Evolutionary conservation across 2,797 vertebrate genomes (phyloP).

Genomic region (Sebastes miniatus): DNA sequence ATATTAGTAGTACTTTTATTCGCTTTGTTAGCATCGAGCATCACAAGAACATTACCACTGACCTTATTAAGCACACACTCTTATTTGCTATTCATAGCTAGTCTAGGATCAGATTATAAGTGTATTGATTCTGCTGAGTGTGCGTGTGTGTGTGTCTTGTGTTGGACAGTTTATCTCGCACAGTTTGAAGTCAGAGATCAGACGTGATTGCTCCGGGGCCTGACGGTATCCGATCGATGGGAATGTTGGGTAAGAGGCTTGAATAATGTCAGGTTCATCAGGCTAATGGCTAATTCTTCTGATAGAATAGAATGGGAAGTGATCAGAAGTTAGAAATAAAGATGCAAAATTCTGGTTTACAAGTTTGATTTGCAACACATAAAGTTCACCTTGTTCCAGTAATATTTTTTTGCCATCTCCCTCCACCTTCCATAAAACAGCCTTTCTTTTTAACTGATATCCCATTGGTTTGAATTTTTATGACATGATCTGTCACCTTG

Average conservation of each 20-base stretch:
- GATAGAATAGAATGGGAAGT: not conserved
- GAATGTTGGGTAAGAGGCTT: not conserved
- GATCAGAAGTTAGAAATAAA: not conserved
- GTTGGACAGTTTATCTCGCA: not conserved
- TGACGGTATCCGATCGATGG: constrained; percentile 10
- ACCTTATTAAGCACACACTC: constrained; percentile 2
- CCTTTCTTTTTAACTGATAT: no score
- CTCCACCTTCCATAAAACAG: no score
- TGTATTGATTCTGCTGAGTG: constrained; percentile 12
- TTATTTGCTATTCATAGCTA: constrained; percentile 15
- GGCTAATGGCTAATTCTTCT: not conserved
- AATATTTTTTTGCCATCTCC: no score
- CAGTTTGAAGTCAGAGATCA: constrained; percentile 23
- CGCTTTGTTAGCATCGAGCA: not conserved
- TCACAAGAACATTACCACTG: not conserved
- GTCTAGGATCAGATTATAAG: constrained; percentile 9
- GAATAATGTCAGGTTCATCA: not conserved
- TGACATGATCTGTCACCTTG: not conserved
- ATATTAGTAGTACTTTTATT: not conserved
- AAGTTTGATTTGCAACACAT: no score
- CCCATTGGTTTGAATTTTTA: no score
- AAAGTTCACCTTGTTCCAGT: no score
- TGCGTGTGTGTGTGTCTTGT: not conserved
- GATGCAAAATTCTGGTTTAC: no score
- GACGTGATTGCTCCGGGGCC: not conserved